Evolutionary conservation across 2,797 vertebrate species (phyloP), one percentile per base, ranked within the genome.

Genomic region (Dermochelys coriacea): DNA sequence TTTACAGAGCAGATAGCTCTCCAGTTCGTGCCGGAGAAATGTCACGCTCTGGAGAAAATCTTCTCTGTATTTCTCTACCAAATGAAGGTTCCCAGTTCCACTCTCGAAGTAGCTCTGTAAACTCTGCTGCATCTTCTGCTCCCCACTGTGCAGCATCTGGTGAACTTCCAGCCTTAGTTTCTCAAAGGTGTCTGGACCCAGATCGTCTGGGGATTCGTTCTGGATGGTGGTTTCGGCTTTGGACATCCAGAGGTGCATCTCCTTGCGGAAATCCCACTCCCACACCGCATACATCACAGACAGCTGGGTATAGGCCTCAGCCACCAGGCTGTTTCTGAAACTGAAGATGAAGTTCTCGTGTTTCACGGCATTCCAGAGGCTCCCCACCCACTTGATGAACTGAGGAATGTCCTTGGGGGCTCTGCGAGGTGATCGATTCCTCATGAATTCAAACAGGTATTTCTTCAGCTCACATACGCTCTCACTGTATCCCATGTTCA

Each of bases 391-490:
- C 79, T 94, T 95, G 37, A 98, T 97, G 84, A 99, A 98, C 89
- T 98, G 98, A 79, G 98, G 88, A 45, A 98, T 94, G 86, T 96
- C 94, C 51, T 92, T 97, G 75, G 97, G 89, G 85, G 96, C 89
- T 47, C 97, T 97, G 52, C 82, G 97, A 92, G 94, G 97, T 95
- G 93, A 59, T 59, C 96, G 94, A 8, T 97, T 98, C 83, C 97
- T 97, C 88, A 99, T 95, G 47, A 98, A 96, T 34, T 89, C 95
- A 54, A 98, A 96, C 49, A 99, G 86, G 45, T 96, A 98, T 88
- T 98, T 93, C 94, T 99, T 99, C 31, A 99, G 82, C 8, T 97
- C 96, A n/a, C 98, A 97, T 84, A 98, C 93, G 86, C 93, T 97
- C 37, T 98, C 93, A 34, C 98, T 98, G 86, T 99, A 98, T 15